Conservation (phyloP, 2,888 invertebrate species). For the Drosophila mimica region DNA sequence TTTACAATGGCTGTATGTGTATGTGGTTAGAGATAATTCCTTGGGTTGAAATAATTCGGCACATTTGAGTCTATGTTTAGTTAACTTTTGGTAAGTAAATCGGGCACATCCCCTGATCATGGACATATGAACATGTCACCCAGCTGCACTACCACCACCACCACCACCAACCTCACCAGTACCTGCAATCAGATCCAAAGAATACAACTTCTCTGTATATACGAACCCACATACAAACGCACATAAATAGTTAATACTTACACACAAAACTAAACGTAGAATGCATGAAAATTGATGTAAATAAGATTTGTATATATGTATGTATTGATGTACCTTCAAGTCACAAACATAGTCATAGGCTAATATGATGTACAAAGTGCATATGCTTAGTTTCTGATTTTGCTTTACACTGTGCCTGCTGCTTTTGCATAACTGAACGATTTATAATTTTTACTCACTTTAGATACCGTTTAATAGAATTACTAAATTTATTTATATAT, state of each 20-base stretch:
- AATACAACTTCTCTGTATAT: slow-evolving; percentile 33
- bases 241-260: slow-evolving; percentile 7
- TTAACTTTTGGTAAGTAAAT: slow-evolving; percentile 43
- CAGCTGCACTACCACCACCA: slow-evolving; percentile 30
- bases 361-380: slow-evolving; percentile 15
- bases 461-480: neutral
- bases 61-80: slow-evolving; percentile 19
- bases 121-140: slow-evolving; percentile 37
- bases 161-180: slow-evolving; percentile 6
- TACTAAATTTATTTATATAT: neutral
- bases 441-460: neutral
- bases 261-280: slow-evolving; percentile 21
- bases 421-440: slow-evolving; percentile 1
- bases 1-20: slow-evolving; percentile 23
- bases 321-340: neutral
- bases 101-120: slow-evolving; percentile 34
- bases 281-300: slow-evolving; percentile 22
- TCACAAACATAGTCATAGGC: neutral
- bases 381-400: slow-evolving; percentile 14
- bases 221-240: slow-evolving; percentile 7
- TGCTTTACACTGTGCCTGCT: slow-evolving; percentile 18
- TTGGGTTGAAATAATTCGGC: slow-evolving; percentile 10
- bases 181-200: slow-evolving; percentile 30
- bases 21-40: slow-evolving; percentile 19
- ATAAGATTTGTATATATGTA: neutral